Base-by-base conservation (phyloP, 2,113 vertebrate genomes). In the Eurystomus gularis region DNA sequence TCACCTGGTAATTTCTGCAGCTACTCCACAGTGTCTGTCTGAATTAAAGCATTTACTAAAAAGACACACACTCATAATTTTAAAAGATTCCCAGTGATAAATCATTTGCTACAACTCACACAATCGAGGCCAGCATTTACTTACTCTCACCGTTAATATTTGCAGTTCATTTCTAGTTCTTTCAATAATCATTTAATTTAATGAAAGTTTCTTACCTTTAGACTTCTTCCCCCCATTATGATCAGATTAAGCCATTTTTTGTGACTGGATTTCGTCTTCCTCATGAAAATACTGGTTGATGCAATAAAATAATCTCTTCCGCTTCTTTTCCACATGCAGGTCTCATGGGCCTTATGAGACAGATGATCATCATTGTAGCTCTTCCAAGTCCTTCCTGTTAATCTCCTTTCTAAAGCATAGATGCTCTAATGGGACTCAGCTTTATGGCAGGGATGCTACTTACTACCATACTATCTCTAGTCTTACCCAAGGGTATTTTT, bases 1-100 rank as follows among this genome's bases (percentile, higher is more conserved):
- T 69, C 24, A 58, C 26, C 71, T 46, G 11, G 10, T 35, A 42
- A 91, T 73, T 91, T 83, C 69, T 87, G n/a, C 65, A 78, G 28
- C 6, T 8, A 71, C 19, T 70, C 60, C 21, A 49, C 29, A 21
- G 17, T 37, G 19, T 61, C 57, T 31, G 29, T 31, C 40, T 51
- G 39, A 62, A 75, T 73, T 37, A 81, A 73, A 81, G 7, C 16
- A 25, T 75, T 91, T 86, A 54, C 66, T 84, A 80, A 86, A 90
- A 40, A 26, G 9, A 37, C 1, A 33, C 1, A 33, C 11, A 52
- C 13, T 80, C 72, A 17, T 91, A 52, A 58, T 23, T 81, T 86
- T 26, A 81, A 83, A 86, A 54, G 60, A 77, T 31, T 42, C 13
- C 10, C 49, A 29, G 11, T 58, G 14, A 88, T 10, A 75, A 70